Conservation (phyloP, 92 coral and sea anemone genomes). For the Umimayanthus chanpuru region DNA sequence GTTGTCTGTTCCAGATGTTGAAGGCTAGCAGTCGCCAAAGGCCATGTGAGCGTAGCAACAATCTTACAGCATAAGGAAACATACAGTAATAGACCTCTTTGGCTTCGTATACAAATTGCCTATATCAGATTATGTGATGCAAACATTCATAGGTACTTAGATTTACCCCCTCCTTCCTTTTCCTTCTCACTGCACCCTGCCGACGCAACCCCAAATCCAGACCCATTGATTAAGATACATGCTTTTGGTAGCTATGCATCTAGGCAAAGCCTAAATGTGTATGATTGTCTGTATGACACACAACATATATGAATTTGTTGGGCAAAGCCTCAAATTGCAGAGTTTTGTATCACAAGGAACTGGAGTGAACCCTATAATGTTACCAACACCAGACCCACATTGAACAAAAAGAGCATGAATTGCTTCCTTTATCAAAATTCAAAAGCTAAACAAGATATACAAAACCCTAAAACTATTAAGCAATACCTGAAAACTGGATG, state of each 20-base stretch:
- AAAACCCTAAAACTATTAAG: constrained; percentile 25
- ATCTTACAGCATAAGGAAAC: not conserved
- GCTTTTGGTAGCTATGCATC: constrained; percentile 27
- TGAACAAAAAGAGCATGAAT: constrained; percentile 22
- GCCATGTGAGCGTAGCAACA: constrained; percentile 23
- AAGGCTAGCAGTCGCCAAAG: constrained; percentile 12
- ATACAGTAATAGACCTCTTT: constrained; percentile 23
- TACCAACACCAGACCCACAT: not conserved
- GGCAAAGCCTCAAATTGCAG: constrained; percentile 31
- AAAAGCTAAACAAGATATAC: constrained; percentile 24
- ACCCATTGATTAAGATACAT: constrained; percentile 14
- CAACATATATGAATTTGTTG: constrained; percentile 23
- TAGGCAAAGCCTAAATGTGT: constrained; percentile 24
- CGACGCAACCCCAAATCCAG: constrained; percentile 20
- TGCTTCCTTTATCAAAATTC: constrained; percentile 31
- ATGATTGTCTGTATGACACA: constrained; percentile 29
- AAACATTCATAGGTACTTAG: constrained; percentile 29
- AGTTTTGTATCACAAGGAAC: constrained; percentile 26
- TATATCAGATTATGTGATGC: constrained; percentile 28
- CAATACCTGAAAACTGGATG: constrained; percentile 27
- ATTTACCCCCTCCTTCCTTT: constrained; percentile 30
- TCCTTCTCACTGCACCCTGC: constrained; percentile 17
- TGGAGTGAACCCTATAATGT: not conserved
- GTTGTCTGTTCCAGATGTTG: constrained; percentile 23
- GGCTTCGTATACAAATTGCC: constrained; percentile 18